Evolutionary conservation across 2,113 vertebrate genomes (phyloP).

Genomic region (Phalacrocorax carbo): DNA sequence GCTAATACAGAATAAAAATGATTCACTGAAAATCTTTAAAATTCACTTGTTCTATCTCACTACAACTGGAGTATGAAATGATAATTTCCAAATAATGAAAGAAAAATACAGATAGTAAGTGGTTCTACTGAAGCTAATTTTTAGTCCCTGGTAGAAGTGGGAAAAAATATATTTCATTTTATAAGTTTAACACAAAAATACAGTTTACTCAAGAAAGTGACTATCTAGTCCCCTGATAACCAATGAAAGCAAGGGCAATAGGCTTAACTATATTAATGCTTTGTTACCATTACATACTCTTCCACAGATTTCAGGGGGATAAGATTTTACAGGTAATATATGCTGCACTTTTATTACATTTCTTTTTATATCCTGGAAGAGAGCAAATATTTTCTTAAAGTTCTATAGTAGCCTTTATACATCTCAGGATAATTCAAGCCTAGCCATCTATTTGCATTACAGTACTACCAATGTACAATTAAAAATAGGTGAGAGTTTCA

Average conservation of each 20-base stretch:
- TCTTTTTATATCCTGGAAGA: background rate
- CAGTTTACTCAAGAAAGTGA: constrained; percentile 15
- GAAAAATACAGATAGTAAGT: background rate
- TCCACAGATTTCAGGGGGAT: background rate
- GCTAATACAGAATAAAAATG: background rate
- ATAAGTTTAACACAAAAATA: constrained; percentile 26
- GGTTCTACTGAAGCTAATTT: constrained; percentile 22
- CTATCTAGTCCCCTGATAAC: background rate
- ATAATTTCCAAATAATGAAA: background rate
- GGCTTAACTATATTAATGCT: background rate
- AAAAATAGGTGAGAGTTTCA: background rate
- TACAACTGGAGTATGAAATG: background rate
- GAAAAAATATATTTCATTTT: background rate
- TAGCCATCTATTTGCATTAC: background rate
- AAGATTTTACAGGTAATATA: background rate
- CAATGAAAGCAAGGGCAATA: background rate
- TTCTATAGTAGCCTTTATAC: background rate
- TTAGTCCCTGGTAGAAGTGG: background rate
- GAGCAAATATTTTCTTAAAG: background rate
- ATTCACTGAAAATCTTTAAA: background rate
- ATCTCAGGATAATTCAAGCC: background rate
- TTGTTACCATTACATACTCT: background rate
- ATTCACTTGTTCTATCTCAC: background rate
- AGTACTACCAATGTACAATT: background rate
- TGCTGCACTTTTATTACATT: background rate